Base-by-base conservation (phyloP, 2,888 invertebrate genomes). In the Andrena trimmerana region DNA sequence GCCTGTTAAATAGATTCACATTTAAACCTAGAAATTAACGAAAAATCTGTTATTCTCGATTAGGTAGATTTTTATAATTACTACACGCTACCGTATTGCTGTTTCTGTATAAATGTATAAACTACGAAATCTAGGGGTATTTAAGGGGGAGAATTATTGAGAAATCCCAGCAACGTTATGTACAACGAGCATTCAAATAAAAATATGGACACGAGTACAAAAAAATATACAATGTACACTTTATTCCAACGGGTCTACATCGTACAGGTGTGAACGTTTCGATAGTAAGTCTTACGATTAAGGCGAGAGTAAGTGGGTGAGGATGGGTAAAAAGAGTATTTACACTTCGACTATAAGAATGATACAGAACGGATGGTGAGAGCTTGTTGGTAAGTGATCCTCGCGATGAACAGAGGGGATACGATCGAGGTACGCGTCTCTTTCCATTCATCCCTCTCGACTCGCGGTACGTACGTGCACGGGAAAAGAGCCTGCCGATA, bases 141-240 rank as follows among this genome's bases (percentile, higher is more conserved):
- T 33, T 24, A 24, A 33, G 31, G 5, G 16, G 4, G 24, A 6
- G 24, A 50, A 2, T 36, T 2, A 57, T n/a, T 16, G 42, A 52
- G 62, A 1, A 4, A n/a, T 24, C 33, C 20, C 10, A 24, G n/a
- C 4, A 50, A 27, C 27, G 31, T 33, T 36, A 36, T 63, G 71
- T 65, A 72, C 52, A 62, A 62, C 60, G 57, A 54, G 24, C 52
- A 68, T 70, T 71, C 65, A 72, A 86, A 88, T 87, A 84, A 88
- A 42, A 83, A 69, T 77, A 60, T 80, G 83, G 62, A 77, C 86
- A 78, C 89, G 86, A 74, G 87, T 91, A 91, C 29, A 81, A 81
- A 82, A 90, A 93, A 93, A 93, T 93, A 92, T 92, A 93, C 91
- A 93, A 92, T 88, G 86, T 90, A 92, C 86, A 91, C 86, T 93